phyloP scores from a whole-genome alignment of 1,140 invertebrate genomes.

The Chironomus striatipennis region DNA sequence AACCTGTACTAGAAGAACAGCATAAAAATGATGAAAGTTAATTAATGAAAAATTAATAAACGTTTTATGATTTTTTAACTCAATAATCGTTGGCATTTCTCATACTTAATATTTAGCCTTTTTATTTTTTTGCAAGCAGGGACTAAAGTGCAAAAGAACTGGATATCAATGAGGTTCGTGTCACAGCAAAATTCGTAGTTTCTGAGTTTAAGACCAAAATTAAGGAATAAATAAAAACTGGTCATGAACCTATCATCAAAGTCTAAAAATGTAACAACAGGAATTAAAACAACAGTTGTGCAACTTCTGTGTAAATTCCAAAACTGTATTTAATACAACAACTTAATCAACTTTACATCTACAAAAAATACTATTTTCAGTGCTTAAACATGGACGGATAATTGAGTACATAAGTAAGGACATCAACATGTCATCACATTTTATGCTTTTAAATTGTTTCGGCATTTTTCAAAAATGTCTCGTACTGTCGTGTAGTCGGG shows the following conservation, averaged over 20 bases:
- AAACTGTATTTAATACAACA: too few relatives aligned
- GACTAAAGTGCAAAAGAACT: not conserved
- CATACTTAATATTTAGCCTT: not conserved
- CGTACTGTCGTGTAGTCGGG: constrained; percentile 90
- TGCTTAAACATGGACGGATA: too few relatives aligned
- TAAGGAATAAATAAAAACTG: too few relatives aligned
- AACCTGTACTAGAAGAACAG: constrained; percentile 1
- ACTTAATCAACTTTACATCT: too few relatives aligned
- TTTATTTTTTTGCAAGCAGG: not conserved
- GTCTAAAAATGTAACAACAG: constrained; percentile 28
- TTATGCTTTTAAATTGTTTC: constrained; percentile 67
- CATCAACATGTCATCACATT: not conserved
- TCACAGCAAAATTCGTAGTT: too few relatives aligned
- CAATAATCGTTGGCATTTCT: constrained; percentile 13
- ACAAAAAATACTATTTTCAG: too few relatives aligned
- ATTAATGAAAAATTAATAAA: constrained; percentile 19
- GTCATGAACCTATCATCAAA: too few relatives aligned
- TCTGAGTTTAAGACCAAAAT: too few relatives aligned
- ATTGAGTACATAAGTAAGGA: too few relatives aligned
- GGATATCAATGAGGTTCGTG: too few relatives aligned
- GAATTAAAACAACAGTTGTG: constrained; percentile 37
- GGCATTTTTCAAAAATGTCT: constrained; percentile 91
- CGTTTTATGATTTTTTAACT: constrained; percentile 20
- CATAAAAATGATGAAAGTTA: not conserved
- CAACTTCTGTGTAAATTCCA: not conserved